A percentile compares a stretch with the other conserved stretches of the same genome.
phyloP scores from a whole-genome alignment of 2,113 vertebrate species.

The Hippolais icterina region DNA sequence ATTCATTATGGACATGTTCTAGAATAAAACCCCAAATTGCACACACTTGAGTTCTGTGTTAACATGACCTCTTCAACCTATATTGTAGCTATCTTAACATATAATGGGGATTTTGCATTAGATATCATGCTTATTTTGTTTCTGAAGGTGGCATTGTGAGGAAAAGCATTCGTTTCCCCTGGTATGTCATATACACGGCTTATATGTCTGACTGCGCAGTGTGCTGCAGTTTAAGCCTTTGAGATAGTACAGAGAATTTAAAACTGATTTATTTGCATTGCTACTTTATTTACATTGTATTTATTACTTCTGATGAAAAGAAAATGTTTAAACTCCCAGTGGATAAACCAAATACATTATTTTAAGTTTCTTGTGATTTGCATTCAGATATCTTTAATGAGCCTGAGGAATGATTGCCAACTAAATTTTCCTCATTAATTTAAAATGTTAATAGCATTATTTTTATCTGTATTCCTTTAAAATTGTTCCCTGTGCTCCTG shows the following conservation, averaged over 20 bases:
- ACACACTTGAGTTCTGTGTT: background rate
- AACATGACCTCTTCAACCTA: background rate
- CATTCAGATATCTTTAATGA: background rate
- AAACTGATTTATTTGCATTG: background rate
- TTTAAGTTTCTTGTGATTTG: background rate
- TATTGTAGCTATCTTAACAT: background rate
- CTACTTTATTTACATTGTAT: background rate
- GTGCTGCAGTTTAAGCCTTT: background rate
- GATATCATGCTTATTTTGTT: background rate
- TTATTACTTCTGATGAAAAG: background rate
- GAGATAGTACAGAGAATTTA: background rate
- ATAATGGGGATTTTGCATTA: background rate
- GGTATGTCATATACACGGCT: background rate
- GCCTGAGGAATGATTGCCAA: background rate
- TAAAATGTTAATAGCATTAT: background rate
- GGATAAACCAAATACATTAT: background rate
- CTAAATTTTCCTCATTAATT: slow-evolving; percentile 10
- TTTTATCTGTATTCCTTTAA: slow-evolving; percentile 2
- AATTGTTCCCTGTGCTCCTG: slow-evolving; percentile 1
- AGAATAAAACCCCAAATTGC: background rate
- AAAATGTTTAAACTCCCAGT: background rate
- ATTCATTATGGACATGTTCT: background rate
- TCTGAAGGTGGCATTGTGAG: background rate
- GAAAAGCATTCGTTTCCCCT: background rate
- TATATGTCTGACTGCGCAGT: background rate